Evolutionary conservation across 2,113 vertebrate species (phyloP).

Genomic region (Dolichotis patagonum): DNA sequence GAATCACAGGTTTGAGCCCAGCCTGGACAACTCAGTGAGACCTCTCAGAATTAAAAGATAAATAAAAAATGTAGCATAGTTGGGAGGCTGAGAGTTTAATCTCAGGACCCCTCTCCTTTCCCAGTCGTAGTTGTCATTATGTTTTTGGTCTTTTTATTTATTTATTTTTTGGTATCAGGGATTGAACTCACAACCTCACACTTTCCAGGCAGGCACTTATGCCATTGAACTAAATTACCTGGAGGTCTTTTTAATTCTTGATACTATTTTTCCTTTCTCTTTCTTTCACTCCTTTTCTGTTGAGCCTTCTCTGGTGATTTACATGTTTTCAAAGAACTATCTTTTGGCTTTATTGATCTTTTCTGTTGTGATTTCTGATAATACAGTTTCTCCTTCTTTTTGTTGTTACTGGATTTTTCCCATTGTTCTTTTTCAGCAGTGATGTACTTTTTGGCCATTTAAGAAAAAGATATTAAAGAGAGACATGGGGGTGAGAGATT

Average conservation of each 20-base stretch:
- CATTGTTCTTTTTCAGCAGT: neutral
- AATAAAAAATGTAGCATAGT: neutral
- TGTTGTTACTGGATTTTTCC: neutral
- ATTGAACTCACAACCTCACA: no score
- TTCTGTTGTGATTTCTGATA: constrained; percentile 9
- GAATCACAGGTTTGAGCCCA: neutral
- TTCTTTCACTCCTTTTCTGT: neutral
- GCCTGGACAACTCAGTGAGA: neutral
- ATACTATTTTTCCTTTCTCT: neutral
- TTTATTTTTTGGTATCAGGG: no score
- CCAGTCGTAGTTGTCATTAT: neutral
- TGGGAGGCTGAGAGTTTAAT: neutral
- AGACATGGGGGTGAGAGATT: neutral
- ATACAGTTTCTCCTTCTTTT: neutral
- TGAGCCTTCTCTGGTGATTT: neutral
- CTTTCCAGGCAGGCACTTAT: no score
- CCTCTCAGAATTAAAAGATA: neutral
- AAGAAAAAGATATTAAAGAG: neutral
- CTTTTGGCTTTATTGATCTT: constrained; percentile 30
- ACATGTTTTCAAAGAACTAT: neutral
- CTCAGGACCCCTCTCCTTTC: neutral
- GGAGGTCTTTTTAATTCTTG: neutral
- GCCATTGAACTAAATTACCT: no score
- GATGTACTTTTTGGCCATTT: neutral
- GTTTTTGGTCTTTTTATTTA: neutral